phyloP scores from a whole-genome alignment of 2,888 invertebrate species.

The Priocnemis perturbator region DNA sequence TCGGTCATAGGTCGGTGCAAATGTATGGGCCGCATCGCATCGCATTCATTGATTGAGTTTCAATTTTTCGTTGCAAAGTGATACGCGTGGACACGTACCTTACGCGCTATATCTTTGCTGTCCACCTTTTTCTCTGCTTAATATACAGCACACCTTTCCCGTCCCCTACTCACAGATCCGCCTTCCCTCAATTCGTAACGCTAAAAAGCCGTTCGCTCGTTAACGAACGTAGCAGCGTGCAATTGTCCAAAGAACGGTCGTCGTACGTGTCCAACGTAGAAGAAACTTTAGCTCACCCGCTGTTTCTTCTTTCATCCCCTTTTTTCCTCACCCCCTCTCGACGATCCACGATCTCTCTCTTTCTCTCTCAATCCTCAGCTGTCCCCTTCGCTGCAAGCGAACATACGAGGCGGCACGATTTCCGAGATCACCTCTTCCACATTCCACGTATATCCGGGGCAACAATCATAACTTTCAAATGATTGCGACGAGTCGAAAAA shows the following conservation, averaged over 20 bases:
- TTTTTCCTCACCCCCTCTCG: background rate
- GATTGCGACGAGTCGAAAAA: too few relatives aligned
- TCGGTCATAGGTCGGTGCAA: too few relatives aligned
- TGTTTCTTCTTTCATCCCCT: conserved; percentile 29
- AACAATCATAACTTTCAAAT: too few relatives aligned
- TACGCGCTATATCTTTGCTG: background rate
- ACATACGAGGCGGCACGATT: conserved; percentile 6
- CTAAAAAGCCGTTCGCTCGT: conserved; percentile 55
- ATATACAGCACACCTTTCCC: conserved; percentile 22
- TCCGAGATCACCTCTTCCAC: background rate
- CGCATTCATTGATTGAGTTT: too few relatives aligned
- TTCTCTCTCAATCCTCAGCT: background rate
- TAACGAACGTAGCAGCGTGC: conserved; percentile 39
- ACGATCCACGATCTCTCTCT: conserved; percentile 7
- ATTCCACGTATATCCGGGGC: background rate
- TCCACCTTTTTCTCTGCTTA: background rate
- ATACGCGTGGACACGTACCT: too few relatives aligned
- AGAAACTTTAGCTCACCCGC: conserved; percentile 41
- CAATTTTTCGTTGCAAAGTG: background rate
- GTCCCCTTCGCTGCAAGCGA: background rate
- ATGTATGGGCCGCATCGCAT: too few relatives aligned
- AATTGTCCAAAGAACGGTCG: conserved; percentile 46
- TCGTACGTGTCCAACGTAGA: conserved; percentile 35
- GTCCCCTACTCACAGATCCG: conserved; percentile 19
- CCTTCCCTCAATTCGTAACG: conserved; percentile 22